Evolutionary conservation across 2,113 vertebrate species (phyloP).

Genomic region (Tupaia chinensis): DNA sequence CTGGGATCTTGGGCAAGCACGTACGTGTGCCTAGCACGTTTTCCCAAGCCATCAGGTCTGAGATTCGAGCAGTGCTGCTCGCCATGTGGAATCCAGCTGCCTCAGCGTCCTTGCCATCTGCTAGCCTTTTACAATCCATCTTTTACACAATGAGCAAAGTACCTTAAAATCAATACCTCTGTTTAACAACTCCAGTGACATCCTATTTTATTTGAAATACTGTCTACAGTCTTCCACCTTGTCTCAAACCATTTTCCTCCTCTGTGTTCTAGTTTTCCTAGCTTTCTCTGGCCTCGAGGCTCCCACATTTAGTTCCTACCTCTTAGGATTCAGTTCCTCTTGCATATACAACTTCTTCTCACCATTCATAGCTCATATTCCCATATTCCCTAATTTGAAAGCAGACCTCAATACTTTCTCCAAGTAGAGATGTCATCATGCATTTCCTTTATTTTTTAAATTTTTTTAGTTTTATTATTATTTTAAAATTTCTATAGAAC

Average conservation of each 20-base stretch:
- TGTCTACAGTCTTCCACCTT: neutral
- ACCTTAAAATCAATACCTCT: neutral
- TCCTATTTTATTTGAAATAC: neutral
- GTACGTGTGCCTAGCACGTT: no score
- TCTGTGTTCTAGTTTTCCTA: neutral
- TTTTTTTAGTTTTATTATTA: no score
- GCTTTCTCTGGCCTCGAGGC: neutral
- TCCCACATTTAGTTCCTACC: neutral
- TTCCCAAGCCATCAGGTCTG: no score
- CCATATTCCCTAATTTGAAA: neutral
- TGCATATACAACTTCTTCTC: fast-evolving
- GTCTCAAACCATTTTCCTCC: neutral
- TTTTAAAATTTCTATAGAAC: no score
- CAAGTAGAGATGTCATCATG: neutral
- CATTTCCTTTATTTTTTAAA: no score
- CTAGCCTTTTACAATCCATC: neutral
- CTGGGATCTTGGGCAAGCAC: no score
- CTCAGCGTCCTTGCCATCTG: no score
- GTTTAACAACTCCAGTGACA: neutral
- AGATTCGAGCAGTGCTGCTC: no score
- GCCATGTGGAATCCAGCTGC: no score
- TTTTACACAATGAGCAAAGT: neutral
- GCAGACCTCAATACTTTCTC: neutral
- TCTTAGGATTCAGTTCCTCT: neutral
- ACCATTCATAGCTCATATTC: neutral